phyloP scores from a whole-genome alignment of 2,797 vertebrate species.

The Aphelocoma californica region DNA sequence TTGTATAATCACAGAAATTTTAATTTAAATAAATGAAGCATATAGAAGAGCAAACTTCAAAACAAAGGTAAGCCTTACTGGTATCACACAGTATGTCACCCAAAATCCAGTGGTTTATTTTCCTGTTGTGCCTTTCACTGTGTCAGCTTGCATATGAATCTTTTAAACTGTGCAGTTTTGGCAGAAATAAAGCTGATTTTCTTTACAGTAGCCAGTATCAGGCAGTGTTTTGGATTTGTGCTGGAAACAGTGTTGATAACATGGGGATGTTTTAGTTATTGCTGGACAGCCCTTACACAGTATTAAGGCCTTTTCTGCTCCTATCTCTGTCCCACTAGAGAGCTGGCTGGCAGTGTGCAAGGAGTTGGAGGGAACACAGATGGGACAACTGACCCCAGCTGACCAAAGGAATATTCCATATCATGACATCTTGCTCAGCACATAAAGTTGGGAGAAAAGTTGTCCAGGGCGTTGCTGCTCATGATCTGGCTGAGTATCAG shows the following conservation, averaged over 20 bases:
- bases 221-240: not conserved
- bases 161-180: not conserved
- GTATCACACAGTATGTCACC: not conserved
- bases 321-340: not conserved
- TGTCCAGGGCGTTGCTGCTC: not conserved
- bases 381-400: not conserved
- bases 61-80: not conserved
- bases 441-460: not conserved
- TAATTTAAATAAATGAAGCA: not conserved
- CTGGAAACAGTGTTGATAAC: not conserved
- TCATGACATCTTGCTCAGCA: not conserved
- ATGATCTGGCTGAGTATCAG: not conserved
- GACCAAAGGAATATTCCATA: not conserved
- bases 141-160: not conserved
- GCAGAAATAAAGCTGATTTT: not conserved
- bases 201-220: fast-evolving
- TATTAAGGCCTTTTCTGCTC: not conserved
- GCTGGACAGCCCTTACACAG: too few relatives aligned
- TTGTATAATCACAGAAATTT: not conserved
- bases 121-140: not conserved
- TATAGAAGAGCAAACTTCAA: not conserved
- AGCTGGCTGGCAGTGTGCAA: not conserved
- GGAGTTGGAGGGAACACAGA: not conserved
- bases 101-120: not conserved
- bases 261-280: not conserved